Evolutionary conservation across 2,797 vertebrate species (phyloP).

Genomic region (Cichlasoma orientale): DNA sequence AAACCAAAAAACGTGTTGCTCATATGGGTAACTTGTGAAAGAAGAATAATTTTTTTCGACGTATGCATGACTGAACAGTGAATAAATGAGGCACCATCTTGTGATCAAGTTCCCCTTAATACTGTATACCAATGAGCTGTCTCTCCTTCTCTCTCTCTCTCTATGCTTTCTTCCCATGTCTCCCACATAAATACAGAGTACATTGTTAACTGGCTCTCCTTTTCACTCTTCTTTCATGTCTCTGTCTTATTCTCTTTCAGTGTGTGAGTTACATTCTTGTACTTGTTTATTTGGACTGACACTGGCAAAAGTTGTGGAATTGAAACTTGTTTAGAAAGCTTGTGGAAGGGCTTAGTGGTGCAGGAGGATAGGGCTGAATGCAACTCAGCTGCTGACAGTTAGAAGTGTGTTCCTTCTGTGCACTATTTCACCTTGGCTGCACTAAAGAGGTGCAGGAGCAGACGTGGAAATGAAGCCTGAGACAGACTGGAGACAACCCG

Average conservation of each 20-base stretch:
- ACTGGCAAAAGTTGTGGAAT: constrained; percentile 47
- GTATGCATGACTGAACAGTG: background rate
- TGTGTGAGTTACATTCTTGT: constrained; percentile 43
- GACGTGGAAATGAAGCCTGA: constrained; percentile 38
- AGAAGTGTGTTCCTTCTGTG: constrained; percentile 42
- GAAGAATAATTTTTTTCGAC: background rate
- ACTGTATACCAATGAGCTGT: background rate
- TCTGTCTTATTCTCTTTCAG: constrained; percentile 18
- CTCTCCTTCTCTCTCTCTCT: background rate
- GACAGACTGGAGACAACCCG: constrained; percentile 25
- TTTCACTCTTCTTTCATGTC: constrained; percentile 11
- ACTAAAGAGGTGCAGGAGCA: constrained; percentile 46
- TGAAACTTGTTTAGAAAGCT: constrained; percentile 61
- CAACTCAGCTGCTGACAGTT: constrained; percentile 53
- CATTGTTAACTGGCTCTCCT: background rate
- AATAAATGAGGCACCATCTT: background rate
- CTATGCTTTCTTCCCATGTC: background rate
- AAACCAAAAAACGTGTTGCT: background rate
- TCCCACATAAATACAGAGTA: background rate
- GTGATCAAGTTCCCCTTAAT: background rate
- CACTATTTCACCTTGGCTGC: constrained; percentile 57
- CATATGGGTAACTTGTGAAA: background rate
- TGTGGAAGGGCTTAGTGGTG: constrained; percentile 40
- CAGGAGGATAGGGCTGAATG: constrained; percentile 40
- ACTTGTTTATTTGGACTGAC: constrained; percentile 68